Base-by-base conservation (phyloP, 2,888 invertebrate genomes). In the Drosophila yooni region DNA sequence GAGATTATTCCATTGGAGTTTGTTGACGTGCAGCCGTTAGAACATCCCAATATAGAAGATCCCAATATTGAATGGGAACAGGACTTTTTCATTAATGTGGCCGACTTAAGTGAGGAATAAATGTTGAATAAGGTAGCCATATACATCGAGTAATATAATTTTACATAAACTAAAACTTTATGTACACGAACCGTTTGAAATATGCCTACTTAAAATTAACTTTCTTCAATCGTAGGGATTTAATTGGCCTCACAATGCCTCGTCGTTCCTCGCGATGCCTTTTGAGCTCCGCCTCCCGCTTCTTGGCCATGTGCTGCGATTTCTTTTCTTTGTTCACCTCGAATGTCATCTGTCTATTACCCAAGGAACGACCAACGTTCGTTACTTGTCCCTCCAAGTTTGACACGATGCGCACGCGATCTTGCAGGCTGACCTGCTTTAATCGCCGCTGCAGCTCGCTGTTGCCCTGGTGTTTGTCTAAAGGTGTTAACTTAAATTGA, bases 281-380 rank as follows among this genome's bases (percentile, higher is more conserved):
- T 76, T 94, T 95, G 83, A 94, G 93, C 91, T 94, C 95, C 83
- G 95, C 95, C 79, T 95, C 95, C 27, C 94, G 94, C 76, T 93
- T 94, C 43, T 94, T 94, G 0, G 93, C 93, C 72, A 95, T 94
- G 21, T 94, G 93, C 75, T 94, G 95, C 0, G 81, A 67, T 73
- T 94, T 94, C 77, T 94, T 94, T 79, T 94, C 94, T 70, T 94
- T 94, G 84, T 94, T 94, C 84, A 96, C 94, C 5, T 94, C 94
- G 88, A 97, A 98, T 27, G 96, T 96, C 96, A 97, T 97, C 93
- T 97, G 96, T 61, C 95, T 94, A 91, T 96, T 97, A 51, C 97
- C 96, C 15, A 95, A 92, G 0, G 96, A 93, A 82, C 96, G 94
- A 76, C 95, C 88, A 88, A 95, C 88, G 92, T 94, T 92, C 40